Evolutionary conservation across 2,888 invertebrate species (phyloP).

Genomic region (Pardosa pseudoannulata): DNA sequence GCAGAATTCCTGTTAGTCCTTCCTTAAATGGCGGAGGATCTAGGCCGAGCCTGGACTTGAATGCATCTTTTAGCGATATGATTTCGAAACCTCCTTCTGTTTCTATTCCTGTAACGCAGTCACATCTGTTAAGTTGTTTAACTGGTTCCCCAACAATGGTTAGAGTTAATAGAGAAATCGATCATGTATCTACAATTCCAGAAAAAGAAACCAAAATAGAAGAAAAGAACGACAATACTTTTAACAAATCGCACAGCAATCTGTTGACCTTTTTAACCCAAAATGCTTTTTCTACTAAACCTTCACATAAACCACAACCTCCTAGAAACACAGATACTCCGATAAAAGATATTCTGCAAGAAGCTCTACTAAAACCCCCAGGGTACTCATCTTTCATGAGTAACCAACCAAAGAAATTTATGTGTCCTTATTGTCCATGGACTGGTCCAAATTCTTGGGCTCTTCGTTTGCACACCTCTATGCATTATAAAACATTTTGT

Average conservation of each 20-base stretch:
- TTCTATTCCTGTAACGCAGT: slow-evolving; percentile 42
- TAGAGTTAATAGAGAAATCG: slow-evolving; percentile 44
- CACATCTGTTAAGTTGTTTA: slow-evolving; percentile 58
- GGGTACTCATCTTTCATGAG: slow-evolving; percentile 28
- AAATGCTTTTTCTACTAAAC: slow-evolving; percentile 50
- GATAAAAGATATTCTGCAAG: slow-evolving; percentile 40
- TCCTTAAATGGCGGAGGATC: slow-evolving; percentile 31
- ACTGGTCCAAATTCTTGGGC: slow-evolving; percentile 96
- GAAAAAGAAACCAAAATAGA: slow-evolving; percentile 27
- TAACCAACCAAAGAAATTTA: slow-evolving; percentile 82
- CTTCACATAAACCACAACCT: slow-evolving; percentile 30
- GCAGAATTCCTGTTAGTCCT: slow-evolving; percentile 53
- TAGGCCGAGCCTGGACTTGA: slow-evolving; percentile 19
- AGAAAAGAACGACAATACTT: slow-evolving; percentile 44
- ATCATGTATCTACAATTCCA: slow-evolving; percentile 29
- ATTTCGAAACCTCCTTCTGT: slow-evolving; percentile 22
- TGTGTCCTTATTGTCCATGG: slow-evolving; percentile 94
- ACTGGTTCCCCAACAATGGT: slow-evolving; percentile 63
- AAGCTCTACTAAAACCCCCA: slow-evolving; percentile 52
- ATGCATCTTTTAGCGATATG: slow-evolving; percentile 32
- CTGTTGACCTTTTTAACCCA: slow-evolving; percentile 63
- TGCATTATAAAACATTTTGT: slow-evolving; percentile 94
- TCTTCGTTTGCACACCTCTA: slow-evolving; percentile 92
- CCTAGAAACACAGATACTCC: slow-evolving; percentile 29
- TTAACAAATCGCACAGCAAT: slow-evolving; percentile 64